Conservation (phyloP, 2,113 vertebrate genomes). For the Nymphicus hollandicus region DNA sequence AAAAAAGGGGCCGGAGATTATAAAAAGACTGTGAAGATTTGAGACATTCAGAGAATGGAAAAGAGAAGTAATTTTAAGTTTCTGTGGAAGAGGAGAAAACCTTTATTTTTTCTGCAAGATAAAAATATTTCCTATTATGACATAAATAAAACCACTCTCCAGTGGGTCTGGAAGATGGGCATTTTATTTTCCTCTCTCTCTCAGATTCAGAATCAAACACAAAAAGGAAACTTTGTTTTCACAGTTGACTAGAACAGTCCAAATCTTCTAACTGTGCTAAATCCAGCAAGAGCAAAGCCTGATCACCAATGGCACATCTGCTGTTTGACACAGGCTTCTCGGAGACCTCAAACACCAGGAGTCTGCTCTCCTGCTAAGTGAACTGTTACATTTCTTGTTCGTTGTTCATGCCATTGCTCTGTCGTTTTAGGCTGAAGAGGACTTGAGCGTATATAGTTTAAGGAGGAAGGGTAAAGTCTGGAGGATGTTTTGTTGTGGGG, state of each 20-base stretch:
- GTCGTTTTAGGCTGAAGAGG: background rate
- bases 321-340: background rate
- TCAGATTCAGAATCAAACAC: background rate
- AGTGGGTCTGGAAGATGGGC: background rate
- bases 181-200: background rate
- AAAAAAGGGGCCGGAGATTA: background rate
- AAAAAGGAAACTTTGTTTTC: background rate
- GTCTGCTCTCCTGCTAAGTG: background rate
- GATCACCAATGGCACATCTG: background rate
- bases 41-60: background rate
- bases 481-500: background rate
- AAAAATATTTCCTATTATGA: background rate
- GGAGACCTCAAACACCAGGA: background rate
- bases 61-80: background rate
- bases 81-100: background rate
- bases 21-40: background rate
- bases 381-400: background rate
- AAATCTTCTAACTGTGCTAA: background rate
- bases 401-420: background rate
- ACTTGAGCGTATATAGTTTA: background rate
- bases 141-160: background rate
- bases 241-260: background rate
- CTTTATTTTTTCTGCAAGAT: background rate
- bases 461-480: background rate
- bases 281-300: background rate